These are phyloP conservation scores for Meleagris gallopavo DNA, from an alignment of 2,113 vertebrate species.

Conservation along the genomic window DNA sequence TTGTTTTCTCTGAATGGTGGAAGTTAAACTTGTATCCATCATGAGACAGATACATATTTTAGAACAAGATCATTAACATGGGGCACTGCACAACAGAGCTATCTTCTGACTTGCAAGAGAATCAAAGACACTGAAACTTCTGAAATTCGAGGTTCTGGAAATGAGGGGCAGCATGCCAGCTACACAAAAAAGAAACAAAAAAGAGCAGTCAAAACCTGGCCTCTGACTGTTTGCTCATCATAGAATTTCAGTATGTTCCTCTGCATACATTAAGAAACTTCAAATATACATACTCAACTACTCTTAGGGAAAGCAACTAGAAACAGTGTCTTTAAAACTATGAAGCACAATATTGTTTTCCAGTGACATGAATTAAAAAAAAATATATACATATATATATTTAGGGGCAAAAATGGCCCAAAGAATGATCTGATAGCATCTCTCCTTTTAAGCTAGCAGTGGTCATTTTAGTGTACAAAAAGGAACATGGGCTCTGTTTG, in stretches of 20 bases:
- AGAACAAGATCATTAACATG: background rate
- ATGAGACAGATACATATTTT: background rate
- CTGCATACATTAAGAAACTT: background rate
- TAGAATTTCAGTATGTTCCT: background rate
- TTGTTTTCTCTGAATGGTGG: background rate
- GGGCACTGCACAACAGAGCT: background rate
- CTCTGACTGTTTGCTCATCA: background rate
- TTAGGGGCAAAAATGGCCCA: background rate
- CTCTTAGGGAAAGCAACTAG: background rate
- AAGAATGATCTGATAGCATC: background rate
- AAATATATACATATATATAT: background rate
- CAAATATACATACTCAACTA: background rate
- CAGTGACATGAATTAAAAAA: background rate
- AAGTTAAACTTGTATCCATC: background rate
- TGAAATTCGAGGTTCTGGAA: background rate
- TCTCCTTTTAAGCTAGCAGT: background rate
- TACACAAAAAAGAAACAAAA: background rate
- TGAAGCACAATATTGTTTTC: background rate
- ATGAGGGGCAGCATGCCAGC: background rate
- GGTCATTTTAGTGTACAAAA: background rate
- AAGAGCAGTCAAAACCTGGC: background rate
- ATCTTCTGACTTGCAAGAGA: background rate
- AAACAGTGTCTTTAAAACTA: background rate
- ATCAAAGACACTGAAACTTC: background rate
- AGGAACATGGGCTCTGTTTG: slow-evolving; percentile 14